Base-by-base conservation (phyloP, 2,113 vertebrate species). In the Miniopterus natalensis region DNA sequence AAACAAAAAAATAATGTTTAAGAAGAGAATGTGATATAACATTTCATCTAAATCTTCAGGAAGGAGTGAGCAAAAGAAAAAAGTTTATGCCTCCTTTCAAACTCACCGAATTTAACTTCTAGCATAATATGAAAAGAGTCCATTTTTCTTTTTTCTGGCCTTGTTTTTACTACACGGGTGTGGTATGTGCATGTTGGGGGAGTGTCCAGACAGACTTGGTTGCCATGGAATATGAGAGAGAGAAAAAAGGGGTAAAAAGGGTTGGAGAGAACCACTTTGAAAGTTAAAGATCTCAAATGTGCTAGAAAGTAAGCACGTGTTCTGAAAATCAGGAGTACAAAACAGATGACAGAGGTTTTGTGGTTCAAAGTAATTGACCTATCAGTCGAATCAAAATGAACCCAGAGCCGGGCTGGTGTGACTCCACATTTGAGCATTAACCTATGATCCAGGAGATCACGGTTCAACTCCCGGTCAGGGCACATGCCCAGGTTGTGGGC, bases 21-120 rank as follows among this genome's bases (percentile, higher is more conserved):
- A 59, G n/a, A 55, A 80, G 27, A 88, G 9, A 23, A 84, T 1
- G 80, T 45, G 6, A 14, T 55, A 49, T 47, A 84, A 36, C 1
- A 66, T 92, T 96, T 91, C 17, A 14, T 94, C 51, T 91, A 80
- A 84, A 70, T 86, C 23, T 57, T 47, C 47, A 85, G 29, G 49
- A 87, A 87, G 23, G 25, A 90, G 29, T 66, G 7, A 90, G 31
- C 49, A 83, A 80, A 87, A 57, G n/a, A 77, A 59, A 66, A 14
- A 42, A 27, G 14, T 31, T 87, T 63, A 23, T 75, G 18, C 27
- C 2, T 29, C 51, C 66, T 83, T 93, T 75, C 29, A 80, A 89
- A 88, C 8, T 25, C 2, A 88, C 12, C 8, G 18, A 75, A 45
- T 81, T 86, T 73, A 84, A 91, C 36, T 78, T 57, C 14, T 31